Evolutionary conservation across 1,140 invertebrate genomes (phyloP).

Genomic region (Rhagoletis zephyria): DNA sequence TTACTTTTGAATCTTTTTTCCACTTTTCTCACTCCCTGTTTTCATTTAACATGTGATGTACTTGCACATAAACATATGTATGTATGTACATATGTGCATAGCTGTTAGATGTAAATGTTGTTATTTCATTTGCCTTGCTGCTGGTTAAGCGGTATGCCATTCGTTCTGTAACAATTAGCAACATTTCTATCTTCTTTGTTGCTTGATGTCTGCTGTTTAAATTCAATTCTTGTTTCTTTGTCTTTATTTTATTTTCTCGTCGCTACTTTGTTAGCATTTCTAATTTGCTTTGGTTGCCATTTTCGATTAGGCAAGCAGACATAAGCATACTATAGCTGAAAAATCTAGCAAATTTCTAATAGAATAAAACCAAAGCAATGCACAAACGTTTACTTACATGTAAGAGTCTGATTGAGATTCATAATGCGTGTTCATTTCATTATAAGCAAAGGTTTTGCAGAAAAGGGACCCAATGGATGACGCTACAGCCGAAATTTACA

Average conservation of each 20-base stretch:
- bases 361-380: neutral
- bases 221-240: neutral
- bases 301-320: neutral
- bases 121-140: constrained; percentile 5
- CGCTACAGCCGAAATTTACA: too few relatives aligned
- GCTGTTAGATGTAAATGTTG: neutral
- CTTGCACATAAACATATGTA: neutral
- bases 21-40: neutral
- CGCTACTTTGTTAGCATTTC: constrained; percentile 22
- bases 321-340: neutral
- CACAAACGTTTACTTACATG: neutral
- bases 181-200: neutral
- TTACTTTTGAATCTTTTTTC: constrained; percentile 17
- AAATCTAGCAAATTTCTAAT: neutral
- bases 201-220: neutral
- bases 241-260: neutral
- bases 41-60: too few relatives aligned
- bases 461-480: too few relatives aligned
- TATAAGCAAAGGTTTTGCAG: too few relatives aligned
- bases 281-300: constrained; percentile 19
- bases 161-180: constrained; percentile 23
- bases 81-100: too few relatives aligned
- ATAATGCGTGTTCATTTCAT: too few relatives aligned
- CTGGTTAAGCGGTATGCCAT: constrained; percentile 7
- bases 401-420: too few relatives aligned